Conservation (phyloP, 2,888 invertebrate species). For the Rotaria macrura region DNA sequence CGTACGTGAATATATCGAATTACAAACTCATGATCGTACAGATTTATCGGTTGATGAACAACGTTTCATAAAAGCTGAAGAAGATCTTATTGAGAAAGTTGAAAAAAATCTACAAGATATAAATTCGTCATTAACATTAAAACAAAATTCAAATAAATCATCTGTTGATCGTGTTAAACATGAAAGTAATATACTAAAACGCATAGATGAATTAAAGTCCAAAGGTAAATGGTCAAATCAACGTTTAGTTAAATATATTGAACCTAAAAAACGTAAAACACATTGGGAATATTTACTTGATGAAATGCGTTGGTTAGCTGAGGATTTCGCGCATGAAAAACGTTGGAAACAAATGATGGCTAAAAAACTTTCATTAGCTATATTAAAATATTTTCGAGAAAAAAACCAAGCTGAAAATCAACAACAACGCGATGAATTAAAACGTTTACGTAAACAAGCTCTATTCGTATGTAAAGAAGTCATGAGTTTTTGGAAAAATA, state of each 20-base stretch:
- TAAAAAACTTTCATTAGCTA: constrained; percentile 23
- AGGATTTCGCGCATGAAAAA: constrained; percentile 90
- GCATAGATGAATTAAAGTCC: constrained; percentile 14
- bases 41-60: background rate
- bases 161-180: constrained; percentile 19
- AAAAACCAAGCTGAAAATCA: constrained; percentile 5
- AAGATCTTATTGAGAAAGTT: background rate
- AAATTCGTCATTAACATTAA: background rate
- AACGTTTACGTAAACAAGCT: constrained; percentile 20
- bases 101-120: background rate
- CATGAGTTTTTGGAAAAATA: constrained; percentile 31
- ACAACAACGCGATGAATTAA: constrained; percentile 23
- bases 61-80: constrained; percentile 4
- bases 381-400: constrained; percentile 31
- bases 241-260: constrained; percentile 65
- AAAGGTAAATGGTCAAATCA: constrained; percentile 31
- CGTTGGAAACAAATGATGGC: constrained; percentile 82
- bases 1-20: background rate
- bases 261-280: constrained; percentile 68
- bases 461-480: constrained; percentile 15
- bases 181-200: constrained; percentile 25
- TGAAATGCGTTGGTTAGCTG: constrained; percentile 95
- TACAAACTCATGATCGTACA: background rate
- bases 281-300: constrained; percentile 98
- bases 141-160: background rate